Base-by-base conservation (phyloP, 2,797 vertebrate genomes). In the Siniperca obscura region DNA sequence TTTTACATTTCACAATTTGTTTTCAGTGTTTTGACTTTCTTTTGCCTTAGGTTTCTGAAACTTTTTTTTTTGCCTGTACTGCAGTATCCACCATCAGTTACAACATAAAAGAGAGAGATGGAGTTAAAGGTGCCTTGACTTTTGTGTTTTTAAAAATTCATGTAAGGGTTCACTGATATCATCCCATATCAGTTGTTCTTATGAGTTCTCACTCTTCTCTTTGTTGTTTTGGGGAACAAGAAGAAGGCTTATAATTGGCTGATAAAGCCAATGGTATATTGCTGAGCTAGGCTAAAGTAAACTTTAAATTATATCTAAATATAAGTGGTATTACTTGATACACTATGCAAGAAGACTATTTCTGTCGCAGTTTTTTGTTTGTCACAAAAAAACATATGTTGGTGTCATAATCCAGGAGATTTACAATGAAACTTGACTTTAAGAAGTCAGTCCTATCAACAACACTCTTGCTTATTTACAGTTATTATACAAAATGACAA, bases 21-120 rank as follows among this genome's bases (percentile, higher is more conserved):
- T 84, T 76, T 78, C n/a, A 55, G 0, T 59, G 67, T 64, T 81
- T 53, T 73, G 53, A 67, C 22, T 64, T 61, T 16, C 6, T 21
- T 77, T 66, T 17, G 9, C 40, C 48, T 53, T 30, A 34, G 30
- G 71, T 78, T 70, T 65, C 21, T 52, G 1, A 48, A 25, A 27
- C 21, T 48, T n/a, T 11, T 25, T 27, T 27, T 72, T 52, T 60
- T 59, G 36, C 25, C 3, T 27, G 44, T n/a, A 27, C 7, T 2
- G 42, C 19, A 4, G 40, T 2, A n/a, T 40, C n/a, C 21, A 67
- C 17, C 30, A 12, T 34, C 17, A 13, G 22, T 21, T 19, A n/a
- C 7, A 12, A 21, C 48, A 60, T 46, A 12, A 27, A n/a, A 22
- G 25, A 50, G 19, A 74, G 25, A 38, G 25, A 19, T 19, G 9